Conservation (phyloP, 2,113 vertebrate genomes). For the Dicentrarchus labrax region DNA sequence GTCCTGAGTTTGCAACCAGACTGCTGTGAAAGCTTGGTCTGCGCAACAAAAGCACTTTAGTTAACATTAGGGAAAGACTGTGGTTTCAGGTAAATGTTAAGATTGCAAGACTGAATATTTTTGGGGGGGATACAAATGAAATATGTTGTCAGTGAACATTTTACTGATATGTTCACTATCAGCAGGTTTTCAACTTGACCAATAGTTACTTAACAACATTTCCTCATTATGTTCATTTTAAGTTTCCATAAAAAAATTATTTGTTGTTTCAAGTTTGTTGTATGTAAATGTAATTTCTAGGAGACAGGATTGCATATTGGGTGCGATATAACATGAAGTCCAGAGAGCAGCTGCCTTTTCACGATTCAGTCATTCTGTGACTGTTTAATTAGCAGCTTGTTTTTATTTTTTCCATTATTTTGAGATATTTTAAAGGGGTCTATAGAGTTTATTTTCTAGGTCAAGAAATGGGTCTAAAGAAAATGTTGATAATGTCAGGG, state of each 20-base stretch:
- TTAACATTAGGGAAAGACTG: background rate
- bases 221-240: background rate
- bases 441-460: background rate
- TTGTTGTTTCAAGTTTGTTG: background rate
- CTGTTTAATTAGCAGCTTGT: background rate
- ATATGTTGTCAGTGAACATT: background rate
- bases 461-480: background rate
- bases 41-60: background rate
- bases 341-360: background rate
- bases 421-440: background rate
- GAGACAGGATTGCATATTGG: no score
- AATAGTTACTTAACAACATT: background rate
- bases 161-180: background rate
- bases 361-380: background rate
- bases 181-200: background rate
- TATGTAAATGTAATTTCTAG: background rate
- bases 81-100: background rate
- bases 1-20: no score
- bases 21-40: no score
- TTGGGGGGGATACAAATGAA: background rate
- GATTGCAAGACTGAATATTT: background rate
- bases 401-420: slow-evolving; percentile 1
- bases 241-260: background rate
- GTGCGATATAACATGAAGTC: background rate
- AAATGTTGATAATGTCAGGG: background rate